Base-by-base conservation (phyloP, 2,113 vertebrate genomes). In the Albula goreensis region DNA sequence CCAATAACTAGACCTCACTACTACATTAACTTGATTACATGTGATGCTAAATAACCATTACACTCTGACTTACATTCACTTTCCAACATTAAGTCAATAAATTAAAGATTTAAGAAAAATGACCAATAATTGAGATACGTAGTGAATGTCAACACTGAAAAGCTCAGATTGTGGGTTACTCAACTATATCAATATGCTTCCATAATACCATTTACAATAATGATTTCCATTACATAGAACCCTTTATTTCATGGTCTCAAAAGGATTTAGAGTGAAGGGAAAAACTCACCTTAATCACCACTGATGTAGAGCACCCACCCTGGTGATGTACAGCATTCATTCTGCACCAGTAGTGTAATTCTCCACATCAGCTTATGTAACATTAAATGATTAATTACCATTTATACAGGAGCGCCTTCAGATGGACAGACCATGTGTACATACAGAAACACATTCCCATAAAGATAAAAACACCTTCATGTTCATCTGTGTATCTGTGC, bases 401-500 rank as follows among this genome's bases (percentile, higher is more conserved):
- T 41, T 41, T 1, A 41, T 41, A 41, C 31, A 41, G 31, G 31
- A 41, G 31, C 0, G 31, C 31, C 31, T 41, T 41, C 31, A 41
- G 31, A 41, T 41, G 31, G 31, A 41, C 31, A 41, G 31, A 41
- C 31, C 56, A 60, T 13, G 17, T 3, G 56, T 19, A 19, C 17
- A 66, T 19, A 66, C 17, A 66, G 15, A 66, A 3, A 19, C 12
- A 4, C 17, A 80, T 3, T 15, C 12, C 50, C 19, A 74, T 31
- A 74, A 25, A 22, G 31, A 48, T 2, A 50, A 80, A 50, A 50
- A 17, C 41, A 50, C 1, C 48, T 22, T 12, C 2, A 3, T 80
- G 31, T 13, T 50, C 13, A 49, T 50, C 10, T 48, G 78, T 79
- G 77, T 79, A 85, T 85, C 74, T 85, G 84, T 85, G 84, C 52